Evolutionary conservation across 2,888 invertebrate genomes (phyloP).

Genomic region (Apamea monoglypha): DNA sequence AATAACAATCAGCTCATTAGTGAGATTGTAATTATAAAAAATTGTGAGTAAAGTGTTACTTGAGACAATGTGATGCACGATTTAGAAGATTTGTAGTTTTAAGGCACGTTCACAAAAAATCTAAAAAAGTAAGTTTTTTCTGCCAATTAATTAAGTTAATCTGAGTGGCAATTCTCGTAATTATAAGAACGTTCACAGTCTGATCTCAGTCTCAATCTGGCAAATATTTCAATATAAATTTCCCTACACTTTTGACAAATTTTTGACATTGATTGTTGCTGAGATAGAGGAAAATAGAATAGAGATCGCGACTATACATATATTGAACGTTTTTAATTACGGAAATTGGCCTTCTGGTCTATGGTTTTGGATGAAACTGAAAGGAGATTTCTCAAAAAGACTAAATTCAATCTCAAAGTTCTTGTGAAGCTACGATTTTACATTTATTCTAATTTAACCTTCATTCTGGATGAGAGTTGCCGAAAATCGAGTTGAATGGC

Average conservation of each 20-base stretch:
- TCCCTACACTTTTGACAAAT: too few species aligned
- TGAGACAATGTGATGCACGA: constrained; percentile 45
- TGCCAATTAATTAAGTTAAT: neutral
- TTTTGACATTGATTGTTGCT: too few species aligned
- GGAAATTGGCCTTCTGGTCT: too few species aligned
- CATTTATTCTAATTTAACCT: neutral
- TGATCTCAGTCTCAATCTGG: too few species aligned
- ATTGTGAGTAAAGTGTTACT: constrained; percentile 61
- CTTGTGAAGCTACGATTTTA: neutral
- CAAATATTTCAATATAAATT: too few species aligned
- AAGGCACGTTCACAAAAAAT: constrained; percentile 12
- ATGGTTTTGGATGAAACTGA: neutral
- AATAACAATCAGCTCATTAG: constrained; percentile 71
- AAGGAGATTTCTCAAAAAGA: neutral
- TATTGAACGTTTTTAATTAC: too few species aligned
- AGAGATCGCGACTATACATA: too few species aligned
- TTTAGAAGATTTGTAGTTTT: constrained; percentile 34
- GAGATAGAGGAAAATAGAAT: too few species aligned
- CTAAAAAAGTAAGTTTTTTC: neutral
- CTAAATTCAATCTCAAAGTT: neutral
- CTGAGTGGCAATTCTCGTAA: too few species aligned
- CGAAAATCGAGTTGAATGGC: too few species aligned
- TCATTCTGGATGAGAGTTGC: too few species aligned
- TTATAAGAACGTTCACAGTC: too few species aligned
- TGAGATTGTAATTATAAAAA: constrained; percentile 64